Percentiles rank a stretch among this genome's conserved stretches.
Evolutionary conservation across 2,113 vertebrate species (phyloP).

Genomic region (Indri indri): DNA sequence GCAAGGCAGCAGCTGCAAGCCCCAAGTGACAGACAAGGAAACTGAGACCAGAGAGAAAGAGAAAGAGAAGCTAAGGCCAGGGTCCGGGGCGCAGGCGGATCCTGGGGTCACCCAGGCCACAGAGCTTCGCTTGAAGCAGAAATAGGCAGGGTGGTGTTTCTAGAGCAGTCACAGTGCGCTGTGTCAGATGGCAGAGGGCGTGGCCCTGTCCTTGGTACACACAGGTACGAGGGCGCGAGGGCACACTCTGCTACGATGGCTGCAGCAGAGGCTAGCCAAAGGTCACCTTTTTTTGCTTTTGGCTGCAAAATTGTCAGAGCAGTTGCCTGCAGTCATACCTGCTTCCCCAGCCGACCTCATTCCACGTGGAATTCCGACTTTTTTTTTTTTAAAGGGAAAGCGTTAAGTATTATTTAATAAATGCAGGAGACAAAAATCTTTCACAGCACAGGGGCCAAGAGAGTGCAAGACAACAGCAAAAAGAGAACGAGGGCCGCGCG

Average conservation of each 20-base stretch:
- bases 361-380: not conserved
- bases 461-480: not conserved
- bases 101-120: not conserved
- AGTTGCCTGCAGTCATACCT: not conserved
- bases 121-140: not conserved
- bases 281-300: not conserved
- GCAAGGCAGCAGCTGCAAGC: not conserved
- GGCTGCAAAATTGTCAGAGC: not conserved
- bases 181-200: fast-evolving
- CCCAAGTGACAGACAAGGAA: not conserved
- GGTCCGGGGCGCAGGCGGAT: fast-evolving
- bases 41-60: not conserved
- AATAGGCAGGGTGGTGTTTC: fast-evolving
- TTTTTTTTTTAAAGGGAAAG: not conserved
- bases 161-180: too few species aligned
- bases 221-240: fast-evolving
- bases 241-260: not conserved
- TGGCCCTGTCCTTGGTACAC: not conserved
- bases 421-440: not conserved
- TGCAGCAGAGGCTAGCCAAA: not conserved
- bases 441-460: not conserved
- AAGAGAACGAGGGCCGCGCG: not conserved
- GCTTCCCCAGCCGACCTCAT: not conserved
- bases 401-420: not conserved
- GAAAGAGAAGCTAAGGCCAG: not conserved